Percentiles rank a stretch among this genome's conserved stretches.
phyloP scores from a whole-genome alignment of 30 jellyfish, hydroid and myxozoan species.

The Haliclystus octoradiatus region DNA sequence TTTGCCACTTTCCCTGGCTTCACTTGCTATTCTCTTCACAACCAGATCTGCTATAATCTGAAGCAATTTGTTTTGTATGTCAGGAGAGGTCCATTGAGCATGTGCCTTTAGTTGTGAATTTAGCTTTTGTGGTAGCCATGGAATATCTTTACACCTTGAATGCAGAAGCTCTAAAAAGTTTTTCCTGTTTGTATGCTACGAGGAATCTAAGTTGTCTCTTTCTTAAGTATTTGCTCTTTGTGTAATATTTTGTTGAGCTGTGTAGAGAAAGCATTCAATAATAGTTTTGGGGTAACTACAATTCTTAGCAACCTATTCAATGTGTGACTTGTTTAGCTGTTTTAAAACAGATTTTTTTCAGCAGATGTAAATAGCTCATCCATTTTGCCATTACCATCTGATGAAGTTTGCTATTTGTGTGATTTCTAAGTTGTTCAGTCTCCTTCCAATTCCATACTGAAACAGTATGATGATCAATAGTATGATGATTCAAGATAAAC shows the following conservation, averaged over 20 bases:
- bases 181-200: slow-evolving; percentile 22
- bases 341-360: slow-evolving; percentile 8
- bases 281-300: slow-evolving; percentile 14
- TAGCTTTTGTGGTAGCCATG: slow-evolving; percentile 32
- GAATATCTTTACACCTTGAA: slow-evolving; percentile 23
- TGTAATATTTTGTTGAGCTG: slow-evolving; percentile 30
- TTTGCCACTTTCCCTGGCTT: slow-evolving; percentile 1
- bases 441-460: slow-evolving; percentile 5
- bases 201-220: slow-evolving; percentile 6
- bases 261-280: slow-evolving; percentile 12
- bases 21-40: slow-evolving; percentile 10
- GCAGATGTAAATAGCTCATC: neutral
- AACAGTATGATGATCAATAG: slow-evolving; percentile 15
- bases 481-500: too few relatives aligned
- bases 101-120: slow-evolving; percentile 11
- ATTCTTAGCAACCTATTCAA: slow-evolving; percentile 4
- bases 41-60: too few relatives aligned
- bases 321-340: slow-evolving; percentile 19
- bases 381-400: neutral
- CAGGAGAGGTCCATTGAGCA: slow-evolving; percentile 36
- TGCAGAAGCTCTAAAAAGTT: slow-evolving; percentile 26
- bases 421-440: slow-evolving; percentile 18
- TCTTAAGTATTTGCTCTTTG: slow-evolving; percentile 13
- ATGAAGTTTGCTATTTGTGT: neutral
- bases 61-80: slow-evolving; percentile 6